A percentile compares a stretch with the other conserved stretches of the same genome.
These are phyloP conservation scores for Ahaetulla prasina DNA, from an alignment of 2,113 vertebrate species.

Conservation along the genomic window DNA sequence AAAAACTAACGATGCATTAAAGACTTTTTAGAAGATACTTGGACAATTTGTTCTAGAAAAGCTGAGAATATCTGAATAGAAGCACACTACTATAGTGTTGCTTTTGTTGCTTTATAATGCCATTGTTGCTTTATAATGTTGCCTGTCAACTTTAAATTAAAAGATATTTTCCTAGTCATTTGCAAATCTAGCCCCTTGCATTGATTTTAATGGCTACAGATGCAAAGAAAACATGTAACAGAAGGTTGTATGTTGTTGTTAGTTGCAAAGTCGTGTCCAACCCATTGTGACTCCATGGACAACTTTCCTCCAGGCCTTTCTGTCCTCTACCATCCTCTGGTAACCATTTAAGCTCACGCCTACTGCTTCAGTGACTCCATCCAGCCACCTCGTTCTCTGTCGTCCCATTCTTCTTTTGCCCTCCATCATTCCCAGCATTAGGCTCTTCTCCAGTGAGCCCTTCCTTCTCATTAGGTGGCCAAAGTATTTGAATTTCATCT, in stretches of 20 bases:
- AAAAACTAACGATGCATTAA: neutral
- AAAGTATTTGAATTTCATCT: no score
- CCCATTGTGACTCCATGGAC: no score
- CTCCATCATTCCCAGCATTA: no score
- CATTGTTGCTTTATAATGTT: neutral
- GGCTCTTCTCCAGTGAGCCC: no score
- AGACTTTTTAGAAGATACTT: neutral
- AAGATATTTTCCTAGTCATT: slow-evolving; percentile 14
- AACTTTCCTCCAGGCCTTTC: no score
- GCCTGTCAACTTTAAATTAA: neutral
- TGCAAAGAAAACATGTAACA: neutral
- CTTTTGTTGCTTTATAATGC: neutral
- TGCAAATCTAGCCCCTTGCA: neutral
- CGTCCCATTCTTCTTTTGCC: no score
- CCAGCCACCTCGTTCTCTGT: no score
- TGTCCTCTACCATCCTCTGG: no score
- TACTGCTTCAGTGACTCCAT: no score
- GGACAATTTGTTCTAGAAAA: neutral
- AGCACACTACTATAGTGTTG: neutral
- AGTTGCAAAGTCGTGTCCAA: no score
- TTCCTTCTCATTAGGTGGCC: no score
- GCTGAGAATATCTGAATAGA: neutral
- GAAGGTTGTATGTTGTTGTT: neutral
- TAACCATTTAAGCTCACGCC: no score
- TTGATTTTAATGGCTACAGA: neutral